Evolutionary conservation across 2,113 vertebrate species (phyloP).

Genomic region (Synodontis membranacea): DNA sequence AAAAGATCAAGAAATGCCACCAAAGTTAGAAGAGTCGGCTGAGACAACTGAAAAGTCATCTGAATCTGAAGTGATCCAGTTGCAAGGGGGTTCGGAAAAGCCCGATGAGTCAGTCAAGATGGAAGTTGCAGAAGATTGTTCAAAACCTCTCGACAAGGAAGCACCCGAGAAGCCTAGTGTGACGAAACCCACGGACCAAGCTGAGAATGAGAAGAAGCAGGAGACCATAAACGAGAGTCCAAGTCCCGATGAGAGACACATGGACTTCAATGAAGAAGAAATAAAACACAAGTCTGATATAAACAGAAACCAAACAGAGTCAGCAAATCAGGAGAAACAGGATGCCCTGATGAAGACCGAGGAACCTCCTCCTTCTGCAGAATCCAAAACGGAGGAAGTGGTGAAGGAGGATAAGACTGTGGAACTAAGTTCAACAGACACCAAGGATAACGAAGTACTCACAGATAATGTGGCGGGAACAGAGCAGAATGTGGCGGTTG

Average conservation of each 20-base stretch:
- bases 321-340: background rate
- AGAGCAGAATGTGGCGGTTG: background rate
- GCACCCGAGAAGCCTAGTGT: background rate
- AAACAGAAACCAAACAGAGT: constrained; percentile 12
- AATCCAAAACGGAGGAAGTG: constrained; percentile 14
- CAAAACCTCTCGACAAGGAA: background rate
- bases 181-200: background rate
- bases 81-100: background rate
- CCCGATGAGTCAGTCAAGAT: background rate
- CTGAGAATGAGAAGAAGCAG: background rate
- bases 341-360: background rate
- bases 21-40: constrained; percentile 36
- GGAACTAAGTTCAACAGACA: constrained; percentile 26
- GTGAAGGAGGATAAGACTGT: constrained; percentile 25
- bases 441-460: background rate
- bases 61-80: constrained; percentile 22
- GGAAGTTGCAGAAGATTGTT: background rate
- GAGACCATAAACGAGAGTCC: background rate
- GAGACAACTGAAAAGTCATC: constrained; percentile 35
- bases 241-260: background rate
- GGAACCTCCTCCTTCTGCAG: background rate
- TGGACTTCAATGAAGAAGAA: background rate
- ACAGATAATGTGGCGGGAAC: background rate
- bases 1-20: constrained; percentile 21
- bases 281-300: constrained; percentile 24